Evolutionary conservation across 1,140 invertebrate genomes (phyloP), one percentile per base, ranked within the genome.

Genomic region (Hormaphis cornu): DNA sequence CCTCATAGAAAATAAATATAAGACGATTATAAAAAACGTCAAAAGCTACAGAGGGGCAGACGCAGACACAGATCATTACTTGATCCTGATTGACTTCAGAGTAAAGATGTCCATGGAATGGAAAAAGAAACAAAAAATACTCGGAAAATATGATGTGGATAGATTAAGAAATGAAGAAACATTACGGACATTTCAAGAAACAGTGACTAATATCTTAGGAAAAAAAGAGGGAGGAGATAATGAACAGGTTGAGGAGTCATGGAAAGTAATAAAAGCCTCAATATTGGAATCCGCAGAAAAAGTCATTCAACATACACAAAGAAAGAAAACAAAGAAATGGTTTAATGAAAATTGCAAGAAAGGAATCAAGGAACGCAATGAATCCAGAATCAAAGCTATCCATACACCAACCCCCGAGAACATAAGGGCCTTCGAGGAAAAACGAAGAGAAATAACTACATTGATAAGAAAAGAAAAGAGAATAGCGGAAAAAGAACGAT

Each of bases 311-410:
- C 42, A 7, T 14, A 44, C 50, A 53, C 20, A 37, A 16, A 69
- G 33, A 42, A 69, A 30, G 8, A 71, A 71, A n/a, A 44, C 28
- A 20, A 69, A 61, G 61, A 50, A 52, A 22, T 73, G 72, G 72
- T 71, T 71, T 61, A 61, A 73, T 63, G 70, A 58, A 14, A 70
- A 73, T 33, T 73, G 72, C 40, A 30, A 66, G 22, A 52, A 33
- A 61, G 58, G 33, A 9, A 20, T 42, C 24, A 59, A 52, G n/a
- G 54, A 72, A 30, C 48, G 66, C 20, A 69, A 69, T 53, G 28
- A 66, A 52, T 50, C 46, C 20, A 63, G 54, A 53, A 14, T 66
- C 14, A 66, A 35, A 46, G 42, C 42, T 7, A 44, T 44, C 4
- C 4, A 44, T 14, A 44, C 42, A 44, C 42, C 42, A 44, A 44